Percentiles rank a stretch among this genome's conserved stretches.
Conservation (phyloP, 2,113 vertebrate genomes). For the Hystrix cristata region DNA sequence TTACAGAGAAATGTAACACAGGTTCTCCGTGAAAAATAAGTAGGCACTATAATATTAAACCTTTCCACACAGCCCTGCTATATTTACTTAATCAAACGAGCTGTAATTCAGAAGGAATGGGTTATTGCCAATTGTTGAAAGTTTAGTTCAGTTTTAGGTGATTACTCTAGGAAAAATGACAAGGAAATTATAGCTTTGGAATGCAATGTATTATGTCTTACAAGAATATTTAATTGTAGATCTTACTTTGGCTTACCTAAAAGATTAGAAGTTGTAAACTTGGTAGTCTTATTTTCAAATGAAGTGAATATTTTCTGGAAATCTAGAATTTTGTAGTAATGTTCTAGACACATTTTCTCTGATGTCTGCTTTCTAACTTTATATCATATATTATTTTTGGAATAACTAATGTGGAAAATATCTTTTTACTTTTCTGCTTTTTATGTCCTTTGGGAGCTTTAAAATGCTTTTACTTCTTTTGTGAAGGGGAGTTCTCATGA, state of each 20-base stretch:
- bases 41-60: slow-evolving; percentile 33
- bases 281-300: slow-evolving; percentile 46
- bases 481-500: neutral
- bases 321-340: slow-evolving; percentile 45
- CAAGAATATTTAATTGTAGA: slow-evolving; percentile 1
- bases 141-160: slow-evolving; percentile 60
- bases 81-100: slow-evolving; percentile 68
- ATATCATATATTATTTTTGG: slow-evolving; percentile 21
- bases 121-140: slow-evolving; percentile 65
- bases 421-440: neutral
- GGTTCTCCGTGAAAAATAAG: slow-evolving; percentile 66
- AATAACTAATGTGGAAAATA: slow-evolving; percentile 21
- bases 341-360: slow-evolving; percentile 18
- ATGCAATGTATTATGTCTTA: slow-evolving; percentile 16
- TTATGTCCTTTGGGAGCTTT: neutral
- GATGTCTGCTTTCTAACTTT: slow-evolving; percentile 31
- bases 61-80: neutral
- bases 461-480: neutral
- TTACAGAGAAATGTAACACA: slow-evolving; percentile 65
- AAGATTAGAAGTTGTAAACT: slow-evolving; percentile 15
- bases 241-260: neutral
- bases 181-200: neutral
- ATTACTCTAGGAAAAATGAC: slow-evolving; percentile 33
- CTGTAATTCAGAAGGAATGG: slow-evolving; percentile 66
- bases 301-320: slow-evolving; percentile 30